Evolutionary conservation across 2,113 vertebrate genomes (phyloP), one percentile per base, ranked within the genome.

Genomic region (Thomomys bottae): DNA sequence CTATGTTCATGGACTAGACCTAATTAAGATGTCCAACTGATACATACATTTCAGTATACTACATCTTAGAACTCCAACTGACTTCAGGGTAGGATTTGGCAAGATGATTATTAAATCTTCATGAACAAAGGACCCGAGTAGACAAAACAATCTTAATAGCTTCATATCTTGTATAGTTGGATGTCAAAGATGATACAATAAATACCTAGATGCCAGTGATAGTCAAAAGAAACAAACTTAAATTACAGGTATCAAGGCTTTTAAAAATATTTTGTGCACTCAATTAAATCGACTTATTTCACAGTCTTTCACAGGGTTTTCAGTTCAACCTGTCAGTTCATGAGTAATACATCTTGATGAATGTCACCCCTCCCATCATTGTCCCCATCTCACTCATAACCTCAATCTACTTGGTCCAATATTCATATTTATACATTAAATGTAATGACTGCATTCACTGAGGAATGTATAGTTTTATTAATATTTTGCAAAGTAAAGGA

Each of bases 401-500:
- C 49, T 54, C 15, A 54, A 54, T 54, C 18, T 54, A 54, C 14
- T 15, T 54, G 12, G 49, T 20, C 18, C 49, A 54, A 15, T 54
- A 17, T 45, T 45, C 45, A 45, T 11, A n/a, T 54, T 54, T 54
- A 54, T 54, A 54, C 49, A 54, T 54, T 54, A 54, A 18, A 54
- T 17, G 49, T 54, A 54, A 14, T 54, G 49, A 54, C 49, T 14
- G 49, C 14, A 54, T 54, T 54, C 15, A 17, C 17, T 4, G 14
- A 54, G 49, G 49, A 54, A 54, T 54, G 4, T 17, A 54, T 18
- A 54, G 14, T 54, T 45, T 54, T 54, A 54, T 34, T 87, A 88
- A 81, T 28, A 23, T 61, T 72, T 93, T 78, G 49, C 49, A 89
- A 57, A 67, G 32, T 54, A 90, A 88, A 66, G 11, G 21, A 77